Evolutionary conservation across 2,113 vertebrate genomes (phyloP), one percentile per base, ranked within the genome.

Genomic region (Pachyramphus minor): DNA sequence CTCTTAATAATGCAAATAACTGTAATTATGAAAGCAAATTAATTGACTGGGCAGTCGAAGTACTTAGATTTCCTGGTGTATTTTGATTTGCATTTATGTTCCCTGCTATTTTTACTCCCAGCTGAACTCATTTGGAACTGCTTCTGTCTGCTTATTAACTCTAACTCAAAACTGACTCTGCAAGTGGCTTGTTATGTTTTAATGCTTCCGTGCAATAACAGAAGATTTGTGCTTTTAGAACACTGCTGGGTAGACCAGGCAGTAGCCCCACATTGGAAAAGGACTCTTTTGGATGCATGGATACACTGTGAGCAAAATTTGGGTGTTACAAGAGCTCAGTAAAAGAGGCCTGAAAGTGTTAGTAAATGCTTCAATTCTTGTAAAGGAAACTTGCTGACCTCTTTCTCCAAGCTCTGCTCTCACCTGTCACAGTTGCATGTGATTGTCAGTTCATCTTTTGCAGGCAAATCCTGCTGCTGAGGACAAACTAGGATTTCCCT

Each of bases 51-150:
- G 88, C 93, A 90, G 88, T 87, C 84, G 16, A 93, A 90, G 73
- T 52, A 78, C 80, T 94, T 87, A 23, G 56, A 84, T 93, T 94
- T 96, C 86, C 60, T 90, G 56, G 11, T 72, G 24, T 74, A 79
- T 93, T 94, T 95, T 80, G 74, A 93, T 92, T 95, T 96, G 75
- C 80, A 88, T 92, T 92, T 53, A 41, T 89, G 88, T 94, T 92
- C 93, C 59, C 41, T 90, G 92, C 93, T 95, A 93, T 95, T 96
- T 96, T 96, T 94, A 84, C 72, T 95, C 76, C 31, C 56, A 82
- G 76, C 60, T 42, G 56, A 94, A 86, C 77, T 95, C 58, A 45
- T 60, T 93, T 93, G 71, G 83, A 86, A 27, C 68, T 62, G 60
- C 52, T 78, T 84, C 79, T 86, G 45, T 62, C 72, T 84, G 82